phyloP scores from a whole-genome alignment of 2,888 invertebrate species.

The Cyclophora albipunctata region DNA sequence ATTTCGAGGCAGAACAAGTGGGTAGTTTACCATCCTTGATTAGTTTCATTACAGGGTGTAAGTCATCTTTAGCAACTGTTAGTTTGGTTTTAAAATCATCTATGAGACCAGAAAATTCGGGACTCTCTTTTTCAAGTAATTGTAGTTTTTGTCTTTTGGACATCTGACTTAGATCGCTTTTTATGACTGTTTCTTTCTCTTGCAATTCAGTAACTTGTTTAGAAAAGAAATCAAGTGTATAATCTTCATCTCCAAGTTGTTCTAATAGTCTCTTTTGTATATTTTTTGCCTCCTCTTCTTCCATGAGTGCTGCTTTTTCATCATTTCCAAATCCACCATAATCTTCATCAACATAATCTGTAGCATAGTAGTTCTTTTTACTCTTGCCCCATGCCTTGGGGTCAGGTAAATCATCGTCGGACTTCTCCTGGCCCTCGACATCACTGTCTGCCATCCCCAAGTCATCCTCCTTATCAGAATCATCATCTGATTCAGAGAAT shows the following conservation, averaged over 20 bases:
- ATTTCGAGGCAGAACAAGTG: constrained; percentile 79
- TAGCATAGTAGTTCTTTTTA: constrained; percentile 85
- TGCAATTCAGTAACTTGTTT: constrained; percentile 52
- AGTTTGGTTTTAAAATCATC: constrained; percentile 86
- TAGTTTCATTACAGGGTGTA: constrained; percentile 80
- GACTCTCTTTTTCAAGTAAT: constrained; percentile 88
- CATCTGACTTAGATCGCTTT: constrained; percentile 84
- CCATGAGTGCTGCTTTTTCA: constrained; percentile 82
- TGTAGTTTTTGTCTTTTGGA: constrained; percentile 84
- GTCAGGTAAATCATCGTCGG: constrained; percentile 83
- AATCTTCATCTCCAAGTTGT: constrained; percentile 87
- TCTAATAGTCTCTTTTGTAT: constrained; percentile 85
- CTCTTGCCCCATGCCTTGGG: constrained; percentile 92
- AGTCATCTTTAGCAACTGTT: constrained; percentile 77
- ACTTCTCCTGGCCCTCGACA: constrained; percentile 82
- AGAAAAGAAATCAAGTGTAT: constrained; percentile 76
- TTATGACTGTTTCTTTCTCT: constrained; percentile 76
- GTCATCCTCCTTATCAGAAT: constrained; percentile 63
- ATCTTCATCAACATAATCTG: constrained; percentile 92
- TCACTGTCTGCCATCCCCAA: constrained; percentile 80
- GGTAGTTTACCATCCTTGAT: constrained; percentile 77
- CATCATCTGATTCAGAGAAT: constrained; percentile 70
- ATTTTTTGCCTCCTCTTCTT: constrained; percentile 88
- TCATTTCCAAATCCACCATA: constrained; percentile 81
- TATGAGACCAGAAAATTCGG: constrained; percentile 87